Evolutionary conservation across 2,113 vertebrate species (phyloP), one percentile per base, ranked within the genome.

Genomic region (Zeus faber): DNA sequence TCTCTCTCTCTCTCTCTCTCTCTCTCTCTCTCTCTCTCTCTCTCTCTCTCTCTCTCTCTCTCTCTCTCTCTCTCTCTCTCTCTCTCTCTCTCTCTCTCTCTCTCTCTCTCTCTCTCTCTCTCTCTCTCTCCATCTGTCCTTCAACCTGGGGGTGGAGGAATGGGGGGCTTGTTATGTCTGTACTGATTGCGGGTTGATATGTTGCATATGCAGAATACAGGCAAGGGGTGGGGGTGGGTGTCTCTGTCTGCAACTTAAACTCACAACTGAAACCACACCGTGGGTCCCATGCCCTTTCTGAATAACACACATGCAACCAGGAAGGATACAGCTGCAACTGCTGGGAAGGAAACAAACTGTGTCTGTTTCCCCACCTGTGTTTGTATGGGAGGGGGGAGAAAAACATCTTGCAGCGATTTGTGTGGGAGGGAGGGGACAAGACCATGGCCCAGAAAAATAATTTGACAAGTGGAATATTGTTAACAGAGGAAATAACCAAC

Each of bases 111-210:
- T 27, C 8, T 63, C 25, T 33, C 46, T 41, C 16, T 54, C 20
- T 40, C n/a, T 27, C 8, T 63, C 25, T 33, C 46, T n/a, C n/a
- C n/a, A n/a, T 31, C 6, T 17, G 17, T 14, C 17, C 39, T 41
- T 17, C 3, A 16, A 16, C 16, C 17, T 16, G 14, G 14, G 17
- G 14, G 16, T 41, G 17, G 7, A 41, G 16, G 17, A 41, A 41
- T 41, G 25, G 26, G 33, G 11, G 0, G 20, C 4, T 64, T 82
- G 65, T 85, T 81, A 72, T 82, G 77, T 77, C 77, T 81, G 52
- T 26, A 29, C 60, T 68, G 52, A 59, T 29, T 69, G 63, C 13
- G 21, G 67, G 49, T 57, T 60, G 23, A 71, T 57, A 11, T 29
- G 46, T 37, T 62, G 41, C 41, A 46, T 58, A 21, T 57, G 50